Evolutionary conservation across 2,888 invertebrate genomes (phyloP).

Genomic region (Drosophila koepferae): DNA sequence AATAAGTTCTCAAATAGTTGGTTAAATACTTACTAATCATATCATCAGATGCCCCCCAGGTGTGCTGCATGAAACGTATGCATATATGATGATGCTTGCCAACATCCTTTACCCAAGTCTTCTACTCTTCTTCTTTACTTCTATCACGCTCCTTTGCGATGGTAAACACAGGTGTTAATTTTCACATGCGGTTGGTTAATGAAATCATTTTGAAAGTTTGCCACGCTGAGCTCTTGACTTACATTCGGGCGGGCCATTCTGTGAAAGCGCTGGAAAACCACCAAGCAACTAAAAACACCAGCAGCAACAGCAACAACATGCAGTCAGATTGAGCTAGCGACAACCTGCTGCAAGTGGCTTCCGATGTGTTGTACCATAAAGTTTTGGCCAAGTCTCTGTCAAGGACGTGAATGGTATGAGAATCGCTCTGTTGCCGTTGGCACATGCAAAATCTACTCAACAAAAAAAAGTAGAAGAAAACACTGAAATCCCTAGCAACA

Average conservation of each 20-base stretch:
- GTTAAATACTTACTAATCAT: conserved; percentile 40
- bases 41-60: conserved; percentile 28
- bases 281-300: conserved; percentile 15
- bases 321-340: conserved; percentile 15
- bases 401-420: conserved; percentile 38
- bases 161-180: conserved; percentile 55
- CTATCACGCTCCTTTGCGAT: background rate
- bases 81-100: background rate
- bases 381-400: conserved; percentile 46
- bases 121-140: background rate
- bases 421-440: conserved; percentile 13
- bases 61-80: background rate
- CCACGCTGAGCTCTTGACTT: conserved; percentile 49
- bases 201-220: conserved; percentile 59
- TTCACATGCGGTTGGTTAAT: conserved; percentile 63
- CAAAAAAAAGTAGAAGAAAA: background rate
- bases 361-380: conserved; percentile 48
- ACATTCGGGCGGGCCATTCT: background rate
- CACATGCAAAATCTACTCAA: conserved; percentile 39
- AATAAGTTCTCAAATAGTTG: conserved; percentile 27
- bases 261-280: conserved; percentile 28
- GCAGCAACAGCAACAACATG: conserved; percentile 2
- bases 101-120: background rate
- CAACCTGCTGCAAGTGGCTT: conserved; percentile 47
- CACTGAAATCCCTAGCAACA: conserved; percentile 58